These are phyloP conservation scores for Drosophila grimshawi DNA, from an alignment of 1,140 invertebrate species.

Conservation along the genomic window DNA sequence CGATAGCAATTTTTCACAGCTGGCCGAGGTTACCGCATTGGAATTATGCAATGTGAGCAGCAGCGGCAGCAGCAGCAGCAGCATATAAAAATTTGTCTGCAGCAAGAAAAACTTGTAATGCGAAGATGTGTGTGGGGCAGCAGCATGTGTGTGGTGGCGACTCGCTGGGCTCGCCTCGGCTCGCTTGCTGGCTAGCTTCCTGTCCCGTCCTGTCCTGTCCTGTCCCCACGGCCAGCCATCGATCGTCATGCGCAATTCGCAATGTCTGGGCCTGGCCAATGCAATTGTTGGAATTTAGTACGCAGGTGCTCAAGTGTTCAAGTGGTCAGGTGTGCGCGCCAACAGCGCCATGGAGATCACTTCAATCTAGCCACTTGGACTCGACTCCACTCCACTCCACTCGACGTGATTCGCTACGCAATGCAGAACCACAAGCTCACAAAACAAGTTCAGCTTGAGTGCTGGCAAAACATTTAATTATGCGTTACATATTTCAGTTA, in stretches of 20 bases:
- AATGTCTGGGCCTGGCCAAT: constrained; percentile 19
- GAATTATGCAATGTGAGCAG: constrained; percentile 60
- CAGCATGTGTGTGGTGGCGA: neutral
- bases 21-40: constrained; percentile 71
- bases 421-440: constrained; percentile 49
- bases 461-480: constrained; percentile 49
- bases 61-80: too few relatives aligned
- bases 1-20: constrained; percentile 60
- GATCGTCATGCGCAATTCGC: constrained; percentile 55
- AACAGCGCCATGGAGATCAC: neutral
- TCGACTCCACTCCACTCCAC: constrained; percentile 15
- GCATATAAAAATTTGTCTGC: constrained; percentile 60
- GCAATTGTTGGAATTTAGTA: constrained; percentile 42
- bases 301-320: constrained; percentile 52
- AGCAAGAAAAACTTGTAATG: constrained; percentile 35
- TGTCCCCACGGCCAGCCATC: constrained; percentile 11
- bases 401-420: constrained; percentile 31
- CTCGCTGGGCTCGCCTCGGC: too few relatives aligned
- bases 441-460: constrained; percentile 45
- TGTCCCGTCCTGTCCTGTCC: constrained; percentile 10
- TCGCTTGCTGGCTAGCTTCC: constrained; percentile 13
- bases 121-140: constrained; percentile 34
- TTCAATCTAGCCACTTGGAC: constrained; percentile 1
- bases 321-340: too few relatives aligned
- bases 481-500: constrained; percentile 37